Evolutionary conservation across 2,113 vertebrate genomes (phyloP).

Genomic region (Peromyscus californicus): DNA sequence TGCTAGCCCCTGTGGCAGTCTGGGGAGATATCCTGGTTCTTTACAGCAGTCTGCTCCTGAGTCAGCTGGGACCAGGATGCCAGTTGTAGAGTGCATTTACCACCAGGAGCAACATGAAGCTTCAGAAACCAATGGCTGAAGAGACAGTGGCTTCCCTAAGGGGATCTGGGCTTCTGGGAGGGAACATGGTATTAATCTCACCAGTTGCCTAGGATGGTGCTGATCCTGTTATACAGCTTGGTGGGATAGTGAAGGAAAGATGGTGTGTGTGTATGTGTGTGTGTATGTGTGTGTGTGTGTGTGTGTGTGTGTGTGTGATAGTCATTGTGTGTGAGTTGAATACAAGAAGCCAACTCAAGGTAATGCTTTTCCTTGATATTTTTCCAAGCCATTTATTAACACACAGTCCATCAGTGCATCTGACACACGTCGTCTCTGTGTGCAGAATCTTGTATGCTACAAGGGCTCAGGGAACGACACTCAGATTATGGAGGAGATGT

Average conservation of each 20-base stretch:
- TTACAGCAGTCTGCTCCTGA: rapidly evolving
- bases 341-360: not conserved
- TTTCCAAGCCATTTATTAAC: not conserved
- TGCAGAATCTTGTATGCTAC: not conserved
- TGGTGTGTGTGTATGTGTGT: not conserved
- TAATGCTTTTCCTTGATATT: not conserved
- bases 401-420: not conserved
- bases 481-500: no score
- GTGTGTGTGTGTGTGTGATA: not conserved
- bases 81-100: not conserved
- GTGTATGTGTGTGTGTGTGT: not conserved
- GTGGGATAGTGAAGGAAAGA: not conserved
- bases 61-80: not conserved
- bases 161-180: not conserved
- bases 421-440: not conserved
- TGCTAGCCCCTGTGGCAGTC: not conserved
- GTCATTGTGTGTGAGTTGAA: not conserved
- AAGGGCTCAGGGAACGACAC: no score
- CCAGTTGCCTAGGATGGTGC: not conserved
- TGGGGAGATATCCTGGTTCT: not conserved
- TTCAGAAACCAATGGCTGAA: not conserved
- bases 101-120: not conserved
- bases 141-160: not conserved
- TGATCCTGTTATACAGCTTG: not conserved
- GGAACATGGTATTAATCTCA: not conserved